Percentiles rank a stretch among this genome's conserved stretches.
Evolutionary conservation across 1,140 invertebrate species (phyloP).

Genomic region (Rhysida immarginata): DNA sequence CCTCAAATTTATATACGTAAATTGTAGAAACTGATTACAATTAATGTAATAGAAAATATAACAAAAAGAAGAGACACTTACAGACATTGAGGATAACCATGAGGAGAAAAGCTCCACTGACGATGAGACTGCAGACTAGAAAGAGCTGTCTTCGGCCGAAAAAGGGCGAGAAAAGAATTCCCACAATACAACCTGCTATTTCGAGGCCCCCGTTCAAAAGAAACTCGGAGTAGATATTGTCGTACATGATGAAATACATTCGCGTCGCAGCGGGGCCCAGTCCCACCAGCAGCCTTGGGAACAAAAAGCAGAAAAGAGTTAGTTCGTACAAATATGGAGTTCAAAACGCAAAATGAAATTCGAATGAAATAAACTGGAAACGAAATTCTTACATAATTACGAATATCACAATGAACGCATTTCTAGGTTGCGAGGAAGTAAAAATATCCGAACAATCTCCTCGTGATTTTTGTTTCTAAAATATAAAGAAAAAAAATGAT

Average conservation of each 20-base stretch:
- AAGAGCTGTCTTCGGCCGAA: slow-evolving; percentile 1
- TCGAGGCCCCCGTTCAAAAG: neutral
- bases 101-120: slow-evolving; percentile 1
- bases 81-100: slow-evolving; percentile 2
- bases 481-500: too few species aligned
- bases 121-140: slow-evolving; percentile 1
- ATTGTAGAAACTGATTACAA: neutral
- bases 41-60: too few species aligned
- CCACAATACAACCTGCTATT: neutral
- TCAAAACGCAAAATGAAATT: neutral
- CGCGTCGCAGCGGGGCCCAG: neutral
- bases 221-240: neutral
- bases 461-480: neutral
- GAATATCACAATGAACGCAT: slow-evolving; percentile 4
- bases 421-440: neutral
- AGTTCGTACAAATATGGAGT: neutral
- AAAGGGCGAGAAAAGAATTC: slow-evolving; percentile 3
- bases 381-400: slow-evolving; percentile 1
- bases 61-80: neutral
- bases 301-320: neutral
- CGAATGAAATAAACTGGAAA: neutral
- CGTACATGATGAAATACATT: neutral
- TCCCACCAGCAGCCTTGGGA: slow-evolving; percentile 3
- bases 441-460: neutral
- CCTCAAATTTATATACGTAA: neutral